phyloP scores from a whole-genome alignment of 2,888 invertebrate species.

The Euclidia mi region DNA sequence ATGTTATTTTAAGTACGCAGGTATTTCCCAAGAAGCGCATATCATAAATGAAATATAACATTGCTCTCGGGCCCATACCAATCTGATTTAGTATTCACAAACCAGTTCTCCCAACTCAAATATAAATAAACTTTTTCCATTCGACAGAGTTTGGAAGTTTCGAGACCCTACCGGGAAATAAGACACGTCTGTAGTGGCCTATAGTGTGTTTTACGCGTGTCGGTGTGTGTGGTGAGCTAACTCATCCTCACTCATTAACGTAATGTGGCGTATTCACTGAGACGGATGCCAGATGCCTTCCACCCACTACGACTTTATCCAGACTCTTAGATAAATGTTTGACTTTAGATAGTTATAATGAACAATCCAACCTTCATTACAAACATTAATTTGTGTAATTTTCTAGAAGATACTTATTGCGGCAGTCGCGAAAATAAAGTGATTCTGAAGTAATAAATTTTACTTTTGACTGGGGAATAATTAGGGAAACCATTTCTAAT shows the following conservation, averaged over 20 bases:
- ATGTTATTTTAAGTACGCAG: conserved; percentile 19
- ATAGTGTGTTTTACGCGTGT: too few species aligned
- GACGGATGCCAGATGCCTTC: conserved; percentile 11
- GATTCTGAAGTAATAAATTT: too few species aligned
- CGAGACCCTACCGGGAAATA: conserved; percentile 78
- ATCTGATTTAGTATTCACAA: conserved; percentile 84
- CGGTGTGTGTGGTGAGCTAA: conserved; percentile 26
- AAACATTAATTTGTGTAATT: neutral
- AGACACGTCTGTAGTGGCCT: conserved; percentile 69
- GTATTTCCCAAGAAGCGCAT: conserved; percentile 33
- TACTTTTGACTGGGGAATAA: too few species aligned
- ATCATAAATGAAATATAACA: conserved; percentile 36
- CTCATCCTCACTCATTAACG: conserved; percentile 52
- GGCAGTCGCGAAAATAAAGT: neutral
- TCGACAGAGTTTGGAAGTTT: conserved; percentile 80
- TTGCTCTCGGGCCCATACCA: conserved; percentile 21
- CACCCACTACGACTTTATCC: neutral
- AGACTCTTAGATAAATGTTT: conserved; percentile 6
- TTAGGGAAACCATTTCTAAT: too few species aligned
- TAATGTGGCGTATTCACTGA: conserved; percentile 37
- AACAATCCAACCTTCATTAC: neutral
- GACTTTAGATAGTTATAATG: neutral
- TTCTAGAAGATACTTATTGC: neutral
- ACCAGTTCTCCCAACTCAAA: conserved; percentile 80
- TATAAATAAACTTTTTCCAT: conserved; percentile 88